These are phyloP conservation scores for Gila orcuttii DNA, from an alignment of 2,113 vertebrate genomes.

Conservation along the genomic window DNA sequence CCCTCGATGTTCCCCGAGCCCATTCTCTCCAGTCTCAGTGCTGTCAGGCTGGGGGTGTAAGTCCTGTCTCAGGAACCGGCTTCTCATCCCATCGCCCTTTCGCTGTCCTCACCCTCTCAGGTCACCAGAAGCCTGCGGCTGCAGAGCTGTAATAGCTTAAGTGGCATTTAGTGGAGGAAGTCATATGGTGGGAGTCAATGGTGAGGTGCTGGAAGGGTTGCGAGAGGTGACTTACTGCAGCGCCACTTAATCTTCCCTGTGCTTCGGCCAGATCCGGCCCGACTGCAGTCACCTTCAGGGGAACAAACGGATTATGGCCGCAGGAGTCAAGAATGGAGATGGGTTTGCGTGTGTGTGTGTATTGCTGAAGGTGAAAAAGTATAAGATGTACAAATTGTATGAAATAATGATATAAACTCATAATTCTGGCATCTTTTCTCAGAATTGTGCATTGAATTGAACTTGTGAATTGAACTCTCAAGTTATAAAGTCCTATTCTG, in stretches of 20 bases:
- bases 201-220: conserved; percentile 71
- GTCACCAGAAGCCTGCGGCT: conserved; percentile 70
- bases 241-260: conserved; percentile 72
- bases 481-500: no score
- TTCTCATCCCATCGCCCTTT: conserved; percentile 65
- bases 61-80: conserved; percentile 60
- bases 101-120: conserved; percentile 69
- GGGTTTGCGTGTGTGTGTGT: background rate
- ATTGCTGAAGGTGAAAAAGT: conserved; percentile 1
- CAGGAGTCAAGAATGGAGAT: conserved; percentile 39
- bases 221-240: conserved; percentile 69
- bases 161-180: conserved; percentile 78
- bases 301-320: conserved; percentile 71
- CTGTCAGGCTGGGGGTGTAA: conserved; percentile 6
- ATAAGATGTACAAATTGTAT: background rate
- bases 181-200: conserved; percentile 75
- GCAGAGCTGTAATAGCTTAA: conserved; percentile 79
- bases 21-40: conserved; percentile 23
- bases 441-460: no score
- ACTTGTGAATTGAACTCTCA: no score
- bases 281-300: conserved; percentile 78
- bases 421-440: no score
- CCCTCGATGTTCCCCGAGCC: background rate
- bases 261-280: conserved; percentile 68
- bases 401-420: no score